phyloP scores from a whole-genome alignment of 2,113 vertebrate species.

The Marmota flaviventris region DNA sequence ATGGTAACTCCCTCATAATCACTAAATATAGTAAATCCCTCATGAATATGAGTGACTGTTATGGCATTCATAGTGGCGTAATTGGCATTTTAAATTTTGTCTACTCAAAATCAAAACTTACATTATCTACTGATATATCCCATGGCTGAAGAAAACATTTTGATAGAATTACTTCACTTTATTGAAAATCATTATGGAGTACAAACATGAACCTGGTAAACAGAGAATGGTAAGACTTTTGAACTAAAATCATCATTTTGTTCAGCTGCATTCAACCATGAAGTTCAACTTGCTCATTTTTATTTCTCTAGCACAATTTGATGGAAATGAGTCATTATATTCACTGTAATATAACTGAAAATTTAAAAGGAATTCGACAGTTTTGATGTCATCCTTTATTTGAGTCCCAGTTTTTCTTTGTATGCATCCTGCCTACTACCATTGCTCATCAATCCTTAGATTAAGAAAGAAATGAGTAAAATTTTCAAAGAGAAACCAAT shows the following conservation, averaged over 20 bases:
- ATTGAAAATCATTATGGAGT: not conserved
- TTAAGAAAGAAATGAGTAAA: not conserved
- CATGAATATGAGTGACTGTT: not conserved
- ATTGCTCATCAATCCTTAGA: conserved; percentile 42
- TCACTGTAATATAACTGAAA: conserved; percentile 20
- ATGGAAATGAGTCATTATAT: conserved; percentile 63
- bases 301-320: conserved; percentile 58
- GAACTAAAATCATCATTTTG: conserved; percentile 46
- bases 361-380: not conserved
- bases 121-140: not conserved
- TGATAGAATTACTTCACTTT: not conserved
- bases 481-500: not conserved
- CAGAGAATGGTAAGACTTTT: not conserved
- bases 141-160: not conserved
- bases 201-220: not conserved
- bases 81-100: not conserved
- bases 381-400: conserved; percentile 29
- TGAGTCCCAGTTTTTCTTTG: conserved; percentile 25
- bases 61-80: not conserved
- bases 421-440: not conserved
- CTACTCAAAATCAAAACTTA: not conserved
- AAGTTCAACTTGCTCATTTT: conserved; percentile 60
- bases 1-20: not conserved
- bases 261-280: conserved; percentile 32
- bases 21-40: not conserved